These are phyloP conservation scores for Montipora foliosa DNA, from an alignment of 64 coral and sea anemone genomes.

Conservation along the genomic window DNA sequence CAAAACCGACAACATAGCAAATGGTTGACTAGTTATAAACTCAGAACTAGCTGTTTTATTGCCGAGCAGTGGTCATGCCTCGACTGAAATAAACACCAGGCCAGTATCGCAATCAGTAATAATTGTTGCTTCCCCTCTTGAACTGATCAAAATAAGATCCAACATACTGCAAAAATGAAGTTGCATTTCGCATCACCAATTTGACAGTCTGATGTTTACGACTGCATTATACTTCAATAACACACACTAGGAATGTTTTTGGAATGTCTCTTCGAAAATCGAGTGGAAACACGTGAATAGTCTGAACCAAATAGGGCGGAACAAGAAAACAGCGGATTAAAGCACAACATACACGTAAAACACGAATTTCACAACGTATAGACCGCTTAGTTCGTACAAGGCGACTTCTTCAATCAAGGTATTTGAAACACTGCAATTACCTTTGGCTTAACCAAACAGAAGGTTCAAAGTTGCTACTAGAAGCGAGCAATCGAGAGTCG, in stretches of 20 bases:
- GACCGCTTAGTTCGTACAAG: background rate
- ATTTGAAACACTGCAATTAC: conserved; percentile 28
- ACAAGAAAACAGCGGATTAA: background rate
- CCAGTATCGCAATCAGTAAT: background rate
- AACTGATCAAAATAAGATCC: background rate
- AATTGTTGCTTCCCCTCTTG: background rate
- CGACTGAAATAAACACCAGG: conserved; percentile 1
- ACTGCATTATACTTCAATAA: no score
- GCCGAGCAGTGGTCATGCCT: background rate
- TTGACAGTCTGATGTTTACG: no score
- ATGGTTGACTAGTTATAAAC: background rate
- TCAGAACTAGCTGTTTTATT: background rate
- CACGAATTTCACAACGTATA: background rate
- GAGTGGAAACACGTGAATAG: no score
- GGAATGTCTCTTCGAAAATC: no score
- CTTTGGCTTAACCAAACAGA: conserved; percentile 11
- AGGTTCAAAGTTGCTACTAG: background rate
- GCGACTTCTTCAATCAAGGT: background rate
- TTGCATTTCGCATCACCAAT: no score
- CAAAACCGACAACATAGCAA: background rate
- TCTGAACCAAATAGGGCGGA: background rate
- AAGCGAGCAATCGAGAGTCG: background rate
- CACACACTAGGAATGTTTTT: no score
- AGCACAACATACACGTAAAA: background rate
- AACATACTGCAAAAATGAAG: background rate